phyloP scores from a whole-genome alignment of 2,113 vertebrate species.

The Clupea harengus region DNA sequence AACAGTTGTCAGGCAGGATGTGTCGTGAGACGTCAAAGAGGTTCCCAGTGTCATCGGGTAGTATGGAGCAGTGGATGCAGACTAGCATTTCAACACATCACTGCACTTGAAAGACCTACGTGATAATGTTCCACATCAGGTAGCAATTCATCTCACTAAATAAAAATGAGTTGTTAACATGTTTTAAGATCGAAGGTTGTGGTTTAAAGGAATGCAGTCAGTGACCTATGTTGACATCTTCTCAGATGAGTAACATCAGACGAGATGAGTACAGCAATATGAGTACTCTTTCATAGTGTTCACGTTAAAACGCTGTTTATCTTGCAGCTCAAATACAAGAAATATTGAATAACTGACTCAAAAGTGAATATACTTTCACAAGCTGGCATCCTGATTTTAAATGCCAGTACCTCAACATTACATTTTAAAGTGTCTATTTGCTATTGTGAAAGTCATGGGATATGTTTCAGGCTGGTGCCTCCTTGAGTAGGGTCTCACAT shows the following conservation, averaged over 20 bases:
- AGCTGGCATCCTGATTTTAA: not conserved
- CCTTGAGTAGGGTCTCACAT: not conserved
- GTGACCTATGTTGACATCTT: not conserved
- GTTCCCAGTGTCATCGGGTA: not conserved
- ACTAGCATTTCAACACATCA: slow-evolving; percentile 28
- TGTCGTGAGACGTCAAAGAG: slow-evolving; percentile 17
- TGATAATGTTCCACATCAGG: slow-evolving; percentile 29
- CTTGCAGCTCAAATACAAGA: not conserved
- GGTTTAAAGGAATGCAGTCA: not conserved
- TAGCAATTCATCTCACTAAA: slow-evolving; percentile 39
- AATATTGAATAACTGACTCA: not conserved
- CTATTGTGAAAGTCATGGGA: not conserved
- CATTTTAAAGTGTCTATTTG: not conserved
- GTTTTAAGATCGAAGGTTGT: not conserved
- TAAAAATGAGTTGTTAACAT: slow-evolving; percentile 33
- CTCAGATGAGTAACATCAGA: not conserved
- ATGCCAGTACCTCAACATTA: not conserved
- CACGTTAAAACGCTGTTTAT: not conserved
- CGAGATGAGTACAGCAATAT: not conserved
- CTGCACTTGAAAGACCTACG: slow-evolving; percentile 29
- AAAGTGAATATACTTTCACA: not conserved
- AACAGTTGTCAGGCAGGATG: slow-evolving; percentile 62
- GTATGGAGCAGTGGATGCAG: not conserved
- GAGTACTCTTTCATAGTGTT: not conserved
- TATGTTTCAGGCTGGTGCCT: not conserved